phyloP scores from a whole-genome alignment of 2,797 vertebrate species.

The Thunnus albacares region DNA sequence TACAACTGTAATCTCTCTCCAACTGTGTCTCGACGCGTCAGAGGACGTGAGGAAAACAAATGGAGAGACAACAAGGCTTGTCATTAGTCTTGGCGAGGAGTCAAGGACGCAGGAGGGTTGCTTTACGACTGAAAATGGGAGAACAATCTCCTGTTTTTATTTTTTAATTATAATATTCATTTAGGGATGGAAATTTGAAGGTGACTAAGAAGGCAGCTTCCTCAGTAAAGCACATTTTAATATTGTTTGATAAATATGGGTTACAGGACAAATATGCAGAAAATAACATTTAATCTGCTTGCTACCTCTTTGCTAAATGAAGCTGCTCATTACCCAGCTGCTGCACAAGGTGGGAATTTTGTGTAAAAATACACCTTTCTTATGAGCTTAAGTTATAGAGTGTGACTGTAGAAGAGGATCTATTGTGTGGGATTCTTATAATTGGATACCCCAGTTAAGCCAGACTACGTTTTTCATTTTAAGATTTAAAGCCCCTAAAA shows the following conservation, averaged over 20 bases:
- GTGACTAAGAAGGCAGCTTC: conserved; percentile 24
- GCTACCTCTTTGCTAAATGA: conserved; percentile 7
- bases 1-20: conserved; percentile 81
- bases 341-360: conserved; percentile 1
- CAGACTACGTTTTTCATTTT: neutral
- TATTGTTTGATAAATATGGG: conserved; percentile 20
- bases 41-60: conserved; percentile 77
- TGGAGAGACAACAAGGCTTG: conserved; percentile 67
- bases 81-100: conserved; percentile 70
- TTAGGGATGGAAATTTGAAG: conserved; percentile 45
- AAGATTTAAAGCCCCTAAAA: neutral
- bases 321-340: conserved; percentile 4
- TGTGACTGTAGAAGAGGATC: neutral
- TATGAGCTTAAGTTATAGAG: neutral
- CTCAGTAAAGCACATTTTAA: conserved; percentile 32
- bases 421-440: neutral
- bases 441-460: neutral
- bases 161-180: conserved; percentile 50
- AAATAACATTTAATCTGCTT: neutral
- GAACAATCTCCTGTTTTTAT: conserved; percentile 43
- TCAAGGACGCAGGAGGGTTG: conserved; percentile 52
- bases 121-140: conserved; percentile 15
- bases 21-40: conserved; percentile 55
- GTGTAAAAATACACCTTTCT: neutral
- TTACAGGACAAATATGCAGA: conserved; percentile 11